Percentiles rank a stretch among this genome's conserved stretches.
phyloP scores from a whole-genome alignment of 2,113 vertebrate species.

The Gasterosteus nipponicus region DNA sequence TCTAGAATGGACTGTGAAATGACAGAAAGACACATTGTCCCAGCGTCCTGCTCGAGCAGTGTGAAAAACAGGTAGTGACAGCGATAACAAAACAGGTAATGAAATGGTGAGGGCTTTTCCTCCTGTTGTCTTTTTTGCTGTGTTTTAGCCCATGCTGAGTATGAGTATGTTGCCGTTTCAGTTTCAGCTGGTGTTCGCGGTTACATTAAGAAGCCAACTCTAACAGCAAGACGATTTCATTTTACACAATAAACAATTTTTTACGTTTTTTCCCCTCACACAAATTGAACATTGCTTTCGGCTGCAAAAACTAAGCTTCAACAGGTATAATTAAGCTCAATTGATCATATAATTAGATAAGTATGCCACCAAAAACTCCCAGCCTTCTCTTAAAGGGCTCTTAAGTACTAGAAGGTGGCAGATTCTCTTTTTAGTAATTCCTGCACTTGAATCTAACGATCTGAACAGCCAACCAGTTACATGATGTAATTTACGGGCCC shows the following conservation, averaged over 20 bases:
- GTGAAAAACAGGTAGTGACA: slow-evolving; percentile 71
- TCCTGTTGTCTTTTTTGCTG: slow-evolving; percentile 17
- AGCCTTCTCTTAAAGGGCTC: slow-evolving; percentile 36
- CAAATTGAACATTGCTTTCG: slow-evolving; percentile 4
- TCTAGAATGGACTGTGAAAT: slow-evolving; percentile 63
- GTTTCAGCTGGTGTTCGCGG: neutral
- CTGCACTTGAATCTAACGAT: slow-evolving; percentile 36
- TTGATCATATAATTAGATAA: slow-evolving; percentile 34
- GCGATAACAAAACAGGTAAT: slow-evolving; percentile 63
- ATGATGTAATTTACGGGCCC: slow-evolving; percentile 49
- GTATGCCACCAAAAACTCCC: slow-evolving; percentile 17
- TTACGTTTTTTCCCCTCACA: neutral
- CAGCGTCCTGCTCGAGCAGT: slow-evolving; percentile 45
- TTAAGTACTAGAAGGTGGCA: slow-evolving; percentile 31
- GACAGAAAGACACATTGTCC: slow-evolving; percentile 39
- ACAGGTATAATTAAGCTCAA: slow-evolving; percentile 31
- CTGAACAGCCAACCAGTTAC: slow-evolving; percentile 29
- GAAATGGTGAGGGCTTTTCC: slow-evolving; percentile 30
- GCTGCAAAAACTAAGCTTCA: slow-evolving; percentile 18
- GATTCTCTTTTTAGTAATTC: slow-evolving; percentile 26
- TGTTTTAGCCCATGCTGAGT: neutral
- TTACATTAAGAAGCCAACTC: neutral
- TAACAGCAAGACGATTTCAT: slow-evolving; percentile 5
- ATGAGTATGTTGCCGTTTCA: neutral
- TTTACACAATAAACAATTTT: neutral